phyloP scores from a whole-genome alignment of 1,140 invertebrate species.

The Drosophila bifasciata region DNA sequence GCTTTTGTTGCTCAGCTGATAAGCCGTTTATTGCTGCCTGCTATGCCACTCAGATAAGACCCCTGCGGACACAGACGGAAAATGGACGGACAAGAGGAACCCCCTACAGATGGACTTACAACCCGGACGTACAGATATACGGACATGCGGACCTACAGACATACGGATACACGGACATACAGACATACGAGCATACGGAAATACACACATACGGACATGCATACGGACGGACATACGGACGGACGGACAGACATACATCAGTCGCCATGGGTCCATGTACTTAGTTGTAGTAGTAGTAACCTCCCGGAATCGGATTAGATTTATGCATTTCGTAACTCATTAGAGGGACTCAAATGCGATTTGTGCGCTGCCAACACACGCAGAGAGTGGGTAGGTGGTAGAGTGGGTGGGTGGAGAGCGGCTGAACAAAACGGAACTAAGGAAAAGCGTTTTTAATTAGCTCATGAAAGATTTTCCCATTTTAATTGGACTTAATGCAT shows the following conservation, averaged over 20 bases:
- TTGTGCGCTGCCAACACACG: constrained; percentile 25
- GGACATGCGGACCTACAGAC: constrained; percentile 5
- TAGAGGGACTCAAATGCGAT: constrained; percentile 46
- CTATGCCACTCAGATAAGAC: constrained; percentile 36
- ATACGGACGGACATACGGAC: background rate
- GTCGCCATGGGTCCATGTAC: constrained; percentile 36
- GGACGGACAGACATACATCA: constrained; percentile 2
- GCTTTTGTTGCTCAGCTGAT: constrained; percentile 48
- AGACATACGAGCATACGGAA: background rate
- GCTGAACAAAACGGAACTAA: background rate
- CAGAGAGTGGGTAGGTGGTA: too few relatives aligned
- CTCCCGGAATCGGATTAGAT: constrained; percentile 50
- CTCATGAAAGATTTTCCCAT: constrained; percentile 52
- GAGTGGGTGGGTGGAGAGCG: too few relatives aligned
- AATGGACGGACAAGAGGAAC: background rate
- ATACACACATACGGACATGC: too few relatives aligned
- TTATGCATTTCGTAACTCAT: constrained; percentile 58
- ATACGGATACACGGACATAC: background rate
- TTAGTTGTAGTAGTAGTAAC: background rate
- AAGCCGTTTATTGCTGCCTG: constrained; percentile 60
- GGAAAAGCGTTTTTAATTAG: constrained; percentile 66
- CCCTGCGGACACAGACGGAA: constrained; percentile 11
- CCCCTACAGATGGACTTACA: constrained; percentile 6
- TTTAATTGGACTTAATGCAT: constrained; percentile 73
- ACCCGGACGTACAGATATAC: background rate